phyloP scores from a whole-genome alignment of 2,888 invertebrate genomes.

The Vanessa cardui region DNA sequence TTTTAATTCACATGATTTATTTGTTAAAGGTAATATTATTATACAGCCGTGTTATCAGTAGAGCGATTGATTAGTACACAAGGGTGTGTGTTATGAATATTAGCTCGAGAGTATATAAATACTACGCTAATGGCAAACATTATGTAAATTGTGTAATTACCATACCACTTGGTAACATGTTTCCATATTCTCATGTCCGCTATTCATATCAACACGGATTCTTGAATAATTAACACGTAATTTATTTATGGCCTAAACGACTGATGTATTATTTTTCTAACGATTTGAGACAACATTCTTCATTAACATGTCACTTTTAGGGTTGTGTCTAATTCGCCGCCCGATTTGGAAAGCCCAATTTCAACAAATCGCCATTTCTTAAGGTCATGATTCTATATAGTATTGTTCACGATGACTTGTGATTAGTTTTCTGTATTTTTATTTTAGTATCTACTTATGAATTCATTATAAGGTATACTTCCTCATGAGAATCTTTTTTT shows the following conservation, averaged over 20 bases:
- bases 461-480: too few relatives aligned
- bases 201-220: not conserved
- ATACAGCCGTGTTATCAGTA: not conserved
- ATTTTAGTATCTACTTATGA: too few relatives aligned
- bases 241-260: not conserved
- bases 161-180: conserved; percentile 12
- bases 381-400: too few relatives aligned
- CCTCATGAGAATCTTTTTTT: too few relatives aligned
- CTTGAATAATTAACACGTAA: conserved; percentile 7
- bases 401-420: too few relatives aligned
- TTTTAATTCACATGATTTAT: not conserved
- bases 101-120: not conserved
- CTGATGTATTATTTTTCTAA: not conserved
- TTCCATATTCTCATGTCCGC: conserved; percentile 12
- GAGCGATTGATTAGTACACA: not conserved
- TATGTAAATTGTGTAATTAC: conserved; percentile 19
- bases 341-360: too few relatives aligned
- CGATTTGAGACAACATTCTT: not conserved
- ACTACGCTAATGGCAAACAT: conserved; percentile 13
- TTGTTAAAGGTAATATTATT: not conserved
- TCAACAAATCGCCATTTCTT: too few relatives aligned
- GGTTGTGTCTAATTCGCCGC: too few relatives aligned
- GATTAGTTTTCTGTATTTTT: too few relatives aligned
- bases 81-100: too few relatives aligned
- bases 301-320: too few relatives aligned